These are phyloP conservation scores for Pangasius larnaudii DNA, from an alignment of 2,797 vertebrate genomes.

Conservation along the genomic window DNA sequence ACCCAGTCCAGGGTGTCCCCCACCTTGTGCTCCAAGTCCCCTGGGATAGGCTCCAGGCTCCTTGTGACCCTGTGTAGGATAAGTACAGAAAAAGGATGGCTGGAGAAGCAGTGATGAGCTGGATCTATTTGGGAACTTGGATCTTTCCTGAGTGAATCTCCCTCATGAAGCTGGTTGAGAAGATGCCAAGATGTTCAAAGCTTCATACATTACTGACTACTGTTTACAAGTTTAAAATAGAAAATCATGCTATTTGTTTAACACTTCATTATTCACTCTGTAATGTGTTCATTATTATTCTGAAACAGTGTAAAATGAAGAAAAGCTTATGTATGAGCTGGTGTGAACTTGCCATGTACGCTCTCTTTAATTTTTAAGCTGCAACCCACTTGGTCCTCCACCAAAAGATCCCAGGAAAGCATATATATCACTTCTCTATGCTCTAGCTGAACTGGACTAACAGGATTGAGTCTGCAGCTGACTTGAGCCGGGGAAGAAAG, in stretches of 20 bases:
- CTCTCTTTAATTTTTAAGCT: not conserved
- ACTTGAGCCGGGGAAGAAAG: too few species aligned
- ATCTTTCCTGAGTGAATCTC: not conserved
- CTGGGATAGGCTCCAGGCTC: too few species aligned
- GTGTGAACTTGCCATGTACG: not conserved
- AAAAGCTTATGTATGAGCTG: not conserved
- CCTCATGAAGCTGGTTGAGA: not conserved
- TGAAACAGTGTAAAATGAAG: not conserved
- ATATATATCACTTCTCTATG: not conserved
- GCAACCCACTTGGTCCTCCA: not conserved
- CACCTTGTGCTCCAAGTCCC: too few species aligned
- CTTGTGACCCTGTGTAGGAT: too few species aligned
- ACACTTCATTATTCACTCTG: not conserved
- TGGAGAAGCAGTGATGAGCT: not conserved
- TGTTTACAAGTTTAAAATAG: not conserved
- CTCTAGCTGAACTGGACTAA: too few species aligned
- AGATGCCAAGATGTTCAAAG: not conserved
- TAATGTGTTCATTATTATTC: too few species aligned
- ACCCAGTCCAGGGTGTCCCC: too few species aligned
- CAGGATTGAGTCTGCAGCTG: too few species aligned
- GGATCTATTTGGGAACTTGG: not conserved
- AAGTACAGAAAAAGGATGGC: too few species aligned
- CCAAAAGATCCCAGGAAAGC: not conserved
- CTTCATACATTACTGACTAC: not conserved
- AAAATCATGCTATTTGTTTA: not conserved